Evolutionary conservation across 1,140 invertebrate species (phyloP), one percentile per base, ranked within the genome.

Genomic region (Penaeus vannamei): DNA sequence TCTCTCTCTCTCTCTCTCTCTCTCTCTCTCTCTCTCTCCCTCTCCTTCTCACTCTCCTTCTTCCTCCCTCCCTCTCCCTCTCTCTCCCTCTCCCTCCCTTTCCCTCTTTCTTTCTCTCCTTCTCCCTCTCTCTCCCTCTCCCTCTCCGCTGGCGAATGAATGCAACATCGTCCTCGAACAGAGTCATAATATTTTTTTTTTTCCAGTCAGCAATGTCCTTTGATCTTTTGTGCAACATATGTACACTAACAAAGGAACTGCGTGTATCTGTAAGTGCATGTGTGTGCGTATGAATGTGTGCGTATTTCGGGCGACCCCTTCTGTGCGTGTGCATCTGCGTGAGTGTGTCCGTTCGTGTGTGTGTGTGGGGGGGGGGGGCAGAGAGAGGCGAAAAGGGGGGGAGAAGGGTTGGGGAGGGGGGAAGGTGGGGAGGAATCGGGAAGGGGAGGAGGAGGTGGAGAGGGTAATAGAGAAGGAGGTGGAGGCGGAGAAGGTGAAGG

Each of bases 1-100:
- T 82, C 80, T 82, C 80, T 60, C 53, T 82, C 53, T 80, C 77
- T 80, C 77, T 80, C 77, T 46, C 77, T 69, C 66, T 69, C 66
- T 69, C 42, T 42, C 77, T 79, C 77, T 42, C 42, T 46, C 42
- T 79, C 77, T 79, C 42, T 79, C 77, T 79, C n/a, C 19, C 26
- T 59, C 36, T 82, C 80, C 61, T 22, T 29, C 80, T 29, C 46
- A n/a, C 80, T 82, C 36, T 60, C 46, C 61, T 26, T 82, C 29
- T 29, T 53, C 8, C 12, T 79, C 29, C 20, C 32, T 36, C 76
- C 12, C 32, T 79, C 76, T 36, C 76, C 8, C 32, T 20, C 76
- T 79, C 76, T 36, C 36, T 36, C 36, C 5, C 36, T 36, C 36
- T 36, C 36, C 5, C 36, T 2, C 36, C 5, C 36, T 2, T 5